Evolutionary conservation across 2,113 vertebrate species (phyloP), one percentile per base, ranked within the genome.

Genomic region (Gymnocephalus cernua): DNA sequence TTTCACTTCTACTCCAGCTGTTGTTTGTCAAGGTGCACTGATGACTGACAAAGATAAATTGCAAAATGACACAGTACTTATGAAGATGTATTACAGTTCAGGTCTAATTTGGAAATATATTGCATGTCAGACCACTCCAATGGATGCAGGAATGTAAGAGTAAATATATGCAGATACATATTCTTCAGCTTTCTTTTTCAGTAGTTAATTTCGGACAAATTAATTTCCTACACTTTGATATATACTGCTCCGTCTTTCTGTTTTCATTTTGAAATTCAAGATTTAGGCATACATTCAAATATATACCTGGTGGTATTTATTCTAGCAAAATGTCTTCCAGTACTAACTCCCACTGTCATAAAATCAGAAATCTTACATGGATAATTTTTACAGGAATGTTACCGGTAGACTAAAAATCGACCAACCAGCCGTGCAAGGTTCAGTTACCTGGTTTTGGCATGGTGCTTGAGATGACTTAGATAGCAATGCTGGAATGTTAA

Each of bases 21-120:
- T 44, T 68, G 69, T 69, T 76, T 86, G 62, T 74, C 21, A 70
- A 63, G 47, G 54, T 77, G 57, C 23, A 21, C 51, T 27, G 44
- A 70, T 77, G 54, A 74, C 38, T 41, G 10, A 41, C 38, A 3
- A 41, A 77, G 77, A 80, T 78, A 41, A 25, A 74, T 57, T 59
- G 8, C n/a, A 25, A 44, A 74, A 53, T 47, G 27, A 45, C 32
- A 56, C 12, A 7, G 7, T 48, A 13, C 38, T 15, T 19, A 13
- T 21, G 7, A 54, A 50, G 68, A 50, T 65, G 18, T 50, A 16
- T 70, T 13, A 67, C 54, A 18, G 0, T 15, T 45, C 38, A 25
- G 45, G 32, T 56, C 6, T 48, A n/a, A 44, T 64, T 47, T 54
- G 25, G 47, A 72, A 69, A 57, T 56, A 21, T 32, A 13, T 38